Conservation (phyloP, 2,888 invertebrate species). For the Patella caerulea region DNA sequence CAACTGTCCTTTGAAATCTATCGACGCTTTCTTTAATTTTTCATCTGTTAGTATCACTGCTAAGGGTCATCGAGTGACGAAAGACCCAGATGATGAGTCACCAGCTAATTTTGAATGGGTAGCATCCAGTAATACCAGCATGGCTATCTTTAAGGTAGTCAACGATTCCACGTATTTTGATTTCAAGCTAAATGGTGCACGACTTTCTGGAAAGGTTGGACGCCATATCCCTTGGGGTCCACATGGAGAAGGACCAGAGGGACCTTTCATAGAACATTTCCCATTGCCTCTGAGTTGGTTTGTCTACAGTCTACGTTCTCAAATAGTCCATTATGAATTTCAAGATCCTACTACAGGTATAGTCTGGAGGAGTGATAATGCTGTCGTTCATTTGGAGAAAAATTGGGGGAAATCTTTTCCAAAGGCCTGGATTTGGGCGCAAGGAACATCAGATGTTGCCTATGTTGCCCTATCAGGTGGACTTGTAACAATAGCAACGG, state of each 20-base stretch:
- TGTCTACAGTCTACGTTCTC: conserved; percentile 55
- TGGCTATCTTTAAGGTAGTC: conserved; percentile 41
- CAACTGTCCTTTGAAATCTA: conserved; percentile 29
- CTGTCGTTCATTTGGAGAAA: conserved; percentile 56
- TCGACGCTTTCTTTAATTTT: conserved; percentile 32
- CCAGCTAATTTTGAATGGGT: conserved; percentile 48
- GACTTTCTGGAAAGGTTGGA: conserved; percentile 37
- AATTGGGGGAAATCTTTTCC: conserved; percentile 63
- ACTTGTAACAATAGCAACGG: conserved; percentile 40
- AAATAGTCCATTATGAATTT: conserved; percentile 40
- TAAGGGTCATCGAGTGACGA: conserved; percentile 39
- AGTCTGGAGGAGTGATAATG: conserved; percentile 24
- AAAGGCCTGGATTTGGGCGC: conserved; percentile 57
- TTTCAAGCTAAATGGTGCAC: conserved; percentile 40
- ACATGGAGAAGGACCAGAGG: conserved; percentile 51
- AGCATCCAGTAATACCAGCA: conserved; percentile 28
- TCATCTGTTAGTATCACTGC: conserved; percentile 42
- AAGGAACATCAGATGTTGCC: conserved; percentile 40
- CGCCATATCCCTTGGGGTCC: conserved; percentile 46
- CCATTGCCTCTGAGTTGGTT: conserved; percentile 61
- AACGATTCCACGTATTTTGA: conserved; percentile 38
- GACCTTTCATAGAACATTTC: conserved; percentile 46
- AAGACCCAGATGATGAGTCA: conserved; percentile 47
- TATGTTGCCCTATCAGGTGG: conserved; percentile 53
- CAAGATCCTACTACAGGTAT: conserved; percentile 33